Base-by-base conservation (phyloP, 2,113 vertebrate genomes). In the Macrotis lagotis region DNA sequence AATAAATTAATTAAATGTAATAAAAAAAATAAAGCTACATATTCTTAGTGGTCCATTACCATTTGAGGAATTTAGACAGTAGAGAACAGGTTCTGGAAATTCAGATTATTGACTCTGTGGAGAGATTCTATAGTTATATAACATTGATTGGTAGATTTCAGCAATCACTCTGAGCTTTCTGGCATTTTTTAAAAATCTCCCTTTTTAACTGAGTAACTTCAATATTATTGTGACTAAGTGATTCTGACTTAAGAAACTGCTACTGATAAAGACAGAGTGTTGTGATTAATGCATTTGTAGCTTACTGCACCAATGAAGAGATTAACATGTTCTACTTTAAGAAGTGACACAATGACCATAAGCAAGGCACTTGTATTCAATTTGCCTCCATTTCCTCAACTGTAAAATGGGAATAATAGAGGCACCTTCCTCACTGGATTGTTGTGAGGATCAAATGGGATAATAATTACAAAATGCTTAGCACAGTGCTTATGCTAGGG, bases 191-290 rank as follows among this genome's bases (percentile, higher is more conserved):
- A n/a, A 74, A 51, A 91, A 93, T 94, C 51, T 95, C 93, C 51
- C 88, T 91, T 96, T 95, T 90, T 91, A 90, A 94, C 90, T 97
- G 95, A 94, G 48, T 89, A 51, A 96, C 95, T 37, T 97, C 94
- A 91, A 1, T 94, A 96, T 96, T 96, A 94, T 31, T 59, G 28
- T 31, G 55, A 59, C 31, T 59, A 59, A 96, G 95, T 96, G 96
- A 94, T 31, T 66, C 3, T 37, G 59, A 66, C 31, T 66, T 16
- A 92, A 50, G 90, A 96, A 93, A 88, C 55, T 94, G 93, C 89
- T 92, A 90, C 44, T 92, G 94, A 97, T 92, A 94, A 97, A 90
- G 88, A 94, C 88, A 90, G 97, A 94, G 91, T 55, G 55, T 90
- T 95, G 92, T 96, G 90, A 94, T 88, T 47, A 59, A 88, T 94